Evolutionary conservation across 2,113 vertebrate species (phyloP).

Genomic region (Festucalex cinctus): DNA sequence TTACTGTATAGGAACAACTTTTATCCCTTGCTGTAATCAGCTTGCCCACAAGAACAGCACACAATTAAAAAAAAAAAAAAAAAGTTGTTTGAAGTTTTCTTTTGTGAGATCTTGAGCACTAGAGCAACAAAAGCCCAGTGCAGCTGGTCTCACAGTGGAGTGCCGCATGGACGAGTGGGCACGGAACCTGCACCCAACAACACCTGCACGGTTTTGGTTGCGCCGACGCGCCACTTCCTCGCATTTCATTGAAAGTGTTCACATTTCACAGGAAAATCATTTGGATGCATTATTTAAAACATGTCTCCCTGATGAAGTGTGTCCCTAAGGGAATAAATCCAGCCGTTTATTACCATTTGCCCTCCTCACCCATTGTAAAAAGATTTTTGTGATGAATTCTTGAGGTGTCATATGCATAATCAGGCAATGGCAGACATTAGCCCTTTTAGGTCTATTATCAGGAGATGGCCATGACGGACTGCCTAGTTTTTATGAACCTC

Average conservation of each 20-base stretch:
- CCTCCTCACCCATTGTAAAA: conserved; percentile 45
- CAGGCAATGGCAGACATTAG: conserved; percentile 59
- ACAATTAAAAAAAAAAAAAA: conserved; percentile 43
- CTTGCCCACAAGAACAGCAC: conserved; percentile 68
- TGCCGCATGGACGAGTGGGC: conserved; percentile 31
- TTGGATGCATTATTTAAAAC: conserved; percentile 49
- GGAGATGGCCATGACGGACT: conserved; percentile 61
- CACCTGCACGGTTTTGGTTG: conserved; percentile 41
- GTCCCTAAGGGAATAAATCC: conserved; percentile 58
- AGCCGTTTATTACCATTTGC: conserved; percentile 56
- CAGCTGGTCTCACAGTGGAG: conserved; percentile 43
- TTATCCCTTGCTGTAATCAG: conserved; percentile 74
- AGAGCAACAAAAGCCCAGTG: conserved; percentile 57
- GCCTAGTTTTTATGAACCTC: conserved; percentile 53
- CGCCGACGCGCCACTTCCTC: neutral
- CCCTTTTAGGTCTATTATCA: conserved; percentile 60
- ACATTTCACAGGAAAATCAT: conserved; percentile 43
- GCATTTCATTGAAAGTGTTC: conserved; percentile 29
- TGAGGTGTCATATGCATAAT: conserved; percentile 62
- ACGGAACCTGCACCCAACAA: conserved; percentile 45
- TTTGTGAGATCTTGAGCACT: conserved; percentile 64
- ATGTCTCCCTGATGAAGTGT: conserved; percentile 9
- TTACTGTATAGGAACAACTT: conserved; percentile 74
- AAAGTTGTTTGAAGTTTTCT: conserved; percentile 67
- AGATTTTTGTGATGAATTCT: conserved; percentile 53